A percentile compares a stretch with the other conserved stretches of the same genome.
Evolutionary conservation across 2,113 vertebrate species (phyloP).

Genomic region (Cynoglossus semilaevis): DNA sequence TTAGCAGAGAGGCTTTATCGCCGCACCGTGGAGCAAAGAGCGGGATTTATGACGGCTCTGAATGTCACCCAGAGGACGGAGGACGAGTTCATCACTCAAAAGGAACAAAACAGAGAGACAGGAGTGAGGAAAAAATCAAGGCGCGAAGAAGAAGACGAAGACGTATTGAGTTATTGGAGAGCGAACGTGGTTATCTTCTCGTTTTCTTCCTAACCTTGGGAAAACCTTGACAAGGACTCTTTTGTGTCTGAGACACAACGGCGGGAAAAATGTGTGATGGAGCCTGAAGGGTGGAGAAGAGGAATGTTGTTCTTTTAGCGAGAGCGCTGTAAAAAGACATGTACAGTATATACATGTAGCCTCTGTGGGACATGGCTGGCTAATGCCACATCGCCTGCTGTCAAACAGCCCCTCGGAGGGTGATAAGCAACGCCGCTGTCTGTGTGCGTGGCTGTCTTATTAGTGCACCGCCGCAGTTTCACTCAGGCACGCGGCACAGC

Average conservation of each 20-base stretch:
- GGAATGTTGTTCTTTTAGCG: constrained; percentile 12
- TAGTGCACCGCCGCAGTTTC: constrained; percentile 86
- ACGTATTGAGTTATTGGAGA: constrained; percentile 55
- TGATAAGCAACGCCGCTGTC: constrained; percentile 91
- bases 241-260: constrained; percentile 9
- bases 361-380: constrained; percentile 38
- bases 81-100: constrained; percentile 92
- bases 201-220: constrained; percentile 55
- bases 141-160: constrained; percentile 24
- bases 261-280: constrained; percentile 5
- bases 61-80: constrained; percentile 99
- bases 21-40: constrained; percentile 94
- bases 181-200: constrained; percentile 46
- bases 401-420: constrained; percentile 86
- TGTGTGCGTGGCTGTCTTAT: constrained; percentile 85
- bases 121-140: constrained; percentile 36
- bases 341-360: constrained; percentile 47
- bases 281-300: constrained; percentile 7
- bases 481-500: constrained; percentile 92
- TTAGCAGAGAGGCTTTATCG: constrained; percentile 98
- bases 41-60: constrained; percentile 98
- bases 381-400: constrained; percentile 75
- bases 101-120: constrained; percentile 79
- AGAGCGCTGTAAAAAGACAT: constrained; percentile 40
- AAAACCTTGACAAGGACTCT: constrained; percentile 39